Conservation (phyloP, 2,797 vertebrate genomes). For the Rhynchotus rufescens region DNA sequence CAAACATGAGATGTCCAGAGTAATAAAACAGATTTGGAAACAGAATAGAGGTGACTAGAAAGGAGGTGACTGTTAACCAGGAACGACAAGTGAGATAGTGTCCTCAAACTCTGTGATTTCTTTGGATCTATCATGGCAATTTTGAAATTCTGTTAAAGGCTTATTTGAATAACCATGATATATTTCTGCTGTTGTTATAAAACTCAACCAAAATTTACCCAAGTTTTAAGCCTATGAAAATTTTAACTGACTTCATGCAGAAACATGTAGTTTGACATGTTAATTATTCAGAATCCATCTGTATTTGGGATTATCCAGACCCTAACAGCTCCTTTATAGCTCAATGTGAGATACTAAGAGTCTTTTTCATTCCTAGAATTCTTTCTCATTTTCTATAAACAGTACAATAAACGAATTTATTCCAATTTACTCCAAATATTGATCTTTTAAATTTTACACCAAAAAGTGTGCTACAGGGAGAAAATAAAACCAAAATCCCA, state of each 20-base stretch:
- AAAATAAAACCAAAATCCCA: not conserved
- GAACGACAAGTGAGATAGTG: not conserved
- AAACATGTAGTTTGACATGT: not conserved
- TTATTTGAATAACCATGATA: not conserved
- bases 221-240: constrained; percentile 10
- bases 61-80: not conserved
- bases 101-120: not conserved
- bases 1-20: not conserved
- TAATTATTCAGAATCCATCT: constrained; percentile 39
- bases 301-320: not conserved
- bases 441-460: not conserved
- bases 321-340: not conserved
- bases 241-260: not conserved
- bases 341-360: not conserved
- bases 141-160: not conserved
- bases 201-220: not conserved
- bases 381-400: not conserved
- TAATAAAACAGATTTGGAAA: not conserved
- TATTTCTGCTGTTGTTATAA: not conserved
- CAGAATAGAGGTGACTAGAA: not conserved
- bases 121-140: not conserved
- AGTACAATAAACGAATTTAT: not conserved
- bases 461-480: not conserved
- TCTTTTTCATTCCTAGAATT: not conserved
- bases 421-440: not conserved